Evolutionary conservation across 2,797 vertebrate genomes (phyloP).

Genomic region (Pitangus sulphuratus): DNA sequence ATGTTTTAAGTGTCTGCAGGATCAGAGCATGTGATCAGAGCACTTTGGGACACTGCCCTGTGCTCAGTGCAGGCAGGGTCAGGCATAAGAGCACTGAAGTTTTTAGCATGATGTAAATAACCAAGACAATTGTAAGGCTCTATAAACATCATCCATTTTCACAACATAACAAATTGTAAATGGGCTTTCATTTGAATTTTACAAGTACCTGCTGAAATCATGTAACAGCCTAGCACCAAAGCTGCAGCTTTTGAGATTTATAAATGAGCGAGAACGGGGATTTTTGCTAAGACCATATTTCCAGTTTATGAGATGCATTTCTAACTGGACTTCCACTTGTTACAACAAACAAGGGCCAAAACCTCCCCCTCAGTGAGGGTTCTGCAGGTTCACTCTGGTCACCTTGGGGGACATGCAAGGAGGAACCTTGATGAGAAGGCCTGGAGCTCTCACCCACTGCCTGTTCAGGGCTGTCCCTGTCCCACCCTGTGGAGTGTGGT

Average conservation of each 20-base stretch:
- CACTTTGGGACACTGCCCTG: rapidly evolving
- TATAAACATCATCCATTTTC: not conserved
- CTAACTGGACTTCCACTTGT: not conserved
- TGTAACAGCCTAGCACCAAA: not conserved
- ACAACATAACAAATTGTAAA: not conserved
- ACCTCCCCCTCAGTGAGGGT: not conserved
- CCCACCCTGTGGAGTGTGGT: rapidly evolving
- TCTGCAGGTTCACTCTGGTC: not conserved
- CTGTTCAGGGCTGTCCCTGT: rapidly evolving
- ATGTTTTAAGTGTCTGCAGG: not conserved
- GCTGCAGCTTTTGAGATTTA: not conserved
- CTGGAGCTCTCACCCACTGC: rapidly evolving
- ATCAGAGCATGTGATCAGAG: not conserved
- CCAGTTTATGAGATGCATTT: not conserved
- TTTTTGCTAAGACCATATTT: not conserved
- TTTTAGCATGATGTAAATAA: not conserved
- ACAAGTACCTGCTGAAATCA: not conserved
- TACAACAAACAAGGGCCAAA: not conserved
- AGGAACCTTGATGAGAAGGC: not conserved
- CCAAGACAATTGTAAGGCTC: not conserved
- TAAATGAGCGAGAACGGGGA: not conserved
- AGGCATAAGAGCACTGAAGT: not conserved
- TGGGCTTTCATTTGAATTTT: not conserved
- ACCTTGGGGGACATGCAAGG: rapidly evolving
- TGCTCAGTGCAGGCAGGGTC: not conserved